Percentiles rank a stretch among this genome's conserved stretches.
Evolutionary conservation across 2,113 vertebrate species (phyloP).

Genomic region (Tetrao urogallus): DNA sequence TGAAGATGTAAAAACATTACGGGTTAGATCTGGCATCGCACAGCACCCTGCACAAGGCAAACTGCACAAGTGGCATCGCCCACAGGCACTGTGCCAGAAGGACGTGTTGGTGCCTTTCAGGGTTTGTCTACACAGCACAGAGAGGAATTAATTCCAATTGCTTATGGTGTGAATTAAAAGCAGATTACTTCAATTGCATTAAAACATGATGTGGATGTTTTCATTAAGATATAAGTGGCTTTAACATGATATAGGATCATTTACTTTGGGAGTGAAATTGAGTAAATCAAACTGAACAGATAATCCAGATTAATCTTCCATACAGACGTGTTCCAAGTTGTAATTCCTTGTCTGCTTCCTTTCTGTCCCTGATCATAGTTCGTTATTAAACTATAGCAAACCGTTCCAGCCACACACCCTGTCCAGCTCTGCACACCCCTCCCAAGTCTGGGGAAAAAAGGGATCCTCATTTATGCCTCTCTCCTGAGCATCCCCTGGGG

Average conservation of each 20-base stretch:
- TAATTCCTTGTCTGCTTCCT: not conserved
- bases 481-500: not conserved
- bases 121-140: not conserved
- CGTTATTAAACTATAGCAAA: not conserved
- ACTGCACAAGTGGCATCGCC: not conserved
- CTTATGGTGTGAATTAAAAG: conserved; percentile 18
- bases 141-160: conserved; percentile 24
- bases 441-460: not conserved
- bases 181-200: conserved; percentile 16
- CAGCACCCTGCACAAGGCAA: not conserved
- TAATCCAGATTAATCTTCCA: not conserved
- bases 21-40: not conserved
- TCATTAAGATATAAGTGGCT: not conserved
- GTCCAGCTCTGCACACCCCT: not conserved
- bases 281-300: not conserved
- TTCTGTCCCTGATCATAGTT: not conserved
- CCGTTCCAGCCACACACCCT: not conserved
- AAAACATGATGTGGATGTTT: not conserved
- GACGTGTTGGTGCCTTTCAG: not conserved
- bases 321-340: not conserved
- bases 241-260: not conserved
- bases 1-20: conserved; percentile 3
- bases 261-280: not conserved
- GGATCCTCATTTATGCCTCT: rapidly evolving
- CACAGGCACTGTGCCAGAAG: not conserved